These are phyloP conservation scores for Calliphora vomitoria DNA, from an alignment of 2,888 invertebrate species.

Conservation along the genomic window DNA sequence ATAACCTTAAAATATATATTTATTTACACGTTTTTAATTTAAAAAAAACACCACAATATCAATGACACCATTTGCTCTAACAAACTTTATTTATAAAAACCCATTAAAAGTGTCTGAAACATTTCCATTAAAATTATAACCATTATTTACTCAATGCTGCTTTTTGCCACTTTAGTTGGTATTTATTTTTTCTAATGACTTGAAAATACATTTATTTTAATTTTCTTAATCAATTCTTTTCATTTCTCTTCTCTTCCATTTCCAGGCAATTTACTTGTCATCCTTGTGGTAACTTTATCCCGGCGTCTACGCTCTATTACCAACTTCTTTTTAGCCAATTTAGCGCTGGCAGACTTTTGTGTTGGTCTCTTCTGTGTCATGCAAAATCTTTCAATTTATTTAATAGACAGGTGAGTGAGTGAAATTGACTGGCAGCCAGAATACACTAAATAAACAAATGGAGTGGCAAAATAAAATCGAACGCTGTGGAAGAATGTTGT, in stretches of 20 bases:
- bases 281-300: conserved; percentile 93
- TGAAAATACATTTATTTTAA: conserved; percentile 31
- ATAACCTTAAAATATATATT: too few species aligned
- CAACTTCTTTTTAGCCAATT: conserved; percentile 95
- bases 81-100: background rate
- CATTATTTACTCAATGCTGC: background rate
- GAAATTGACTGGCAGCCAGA: background rate
- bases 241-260: conserved; percentile 48
- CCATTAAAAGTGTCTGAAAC: conserved; percentile 27
- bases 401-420: conserved; percentile 89
- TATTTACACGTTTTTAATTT: too few species aligned
- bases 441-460: background rate
- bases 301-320: conserved; percentile 93
- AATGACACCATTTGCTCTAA: background rate
- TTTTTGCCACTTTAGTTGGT: background rate
- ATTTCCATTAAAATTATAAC: background rate
- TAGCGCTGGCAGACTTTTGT: conserved; percentile 95
- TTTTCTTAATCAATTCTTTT: conserved; percentile 49
- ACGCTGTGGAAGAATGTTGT: background rate
- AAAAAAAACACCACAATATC: too few species aligned
- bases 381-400: conserved; percentile 93
- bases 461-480: background rate
- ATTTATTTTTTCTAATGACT: background rate
- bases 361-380: conserved; percentile 97
- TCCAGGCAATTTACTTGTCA: conserved; percentile 93